Evolutionary conservation across 2,113 vertebrate species (phyloP), one percentile per base, ranked within the genome.

Genomic region (Ovibos moschatus): DNA sequence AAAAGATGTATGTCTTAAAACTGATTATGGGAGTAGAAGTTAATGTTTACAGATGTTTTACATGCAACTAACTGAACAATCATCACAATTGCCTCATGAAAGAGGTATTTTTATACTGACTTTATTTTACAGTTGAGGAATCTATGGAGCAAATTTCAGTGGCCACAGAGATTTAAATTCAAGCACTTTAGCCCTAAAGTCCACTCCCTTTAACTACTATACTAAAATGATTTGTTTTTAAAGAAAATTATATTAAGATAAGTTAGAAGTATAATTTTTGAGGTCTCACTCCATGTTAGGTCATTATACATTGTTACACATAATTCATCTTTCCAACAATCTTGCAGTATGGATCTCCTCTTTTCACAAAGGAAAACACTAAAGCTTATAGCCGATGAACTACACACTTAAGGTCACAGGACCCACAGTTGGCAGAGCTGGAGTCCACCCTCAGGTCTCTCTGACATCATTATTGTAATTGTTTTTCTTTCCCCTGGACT

Each of bases 231-330:
- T 88, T 89, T 12, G 25, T 50, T 76, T 58, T 51, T 58, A 15
- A 50, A 91, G 10, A 14, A 91, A 74, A 45, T 14, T 21, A 36
- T 86, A 85, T n/a, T 76, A 79, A 92, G 67, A 81, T 89, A 76
- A 86, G 45, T 4, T 87, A 88, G 27, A 91, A 25, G 11, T 79
- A 2, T 55, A 55, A 30, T 27, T 79, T 83, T 51, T 64, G 27
- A 96, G n/a, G 9, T 1, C 1, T 83, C 14, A 17, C 85, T 87
- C 96, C 58, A 60, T 57, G 21, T 10, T 64, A 50, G 11, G 2
- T 33, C 43, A 3, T 71, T 45, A 17, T 3, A 25, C 30, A 14
- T n/a, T 79, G 58, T 78, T 74, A 74, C 19, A 74, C 67, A 74
- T 45, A 64, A 84, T 27, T 89, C 47, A 40, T 57, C 8, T 43